Conservation (phyloP, 2,888 invertebrate species). For the Tipula confusa region DNA sequence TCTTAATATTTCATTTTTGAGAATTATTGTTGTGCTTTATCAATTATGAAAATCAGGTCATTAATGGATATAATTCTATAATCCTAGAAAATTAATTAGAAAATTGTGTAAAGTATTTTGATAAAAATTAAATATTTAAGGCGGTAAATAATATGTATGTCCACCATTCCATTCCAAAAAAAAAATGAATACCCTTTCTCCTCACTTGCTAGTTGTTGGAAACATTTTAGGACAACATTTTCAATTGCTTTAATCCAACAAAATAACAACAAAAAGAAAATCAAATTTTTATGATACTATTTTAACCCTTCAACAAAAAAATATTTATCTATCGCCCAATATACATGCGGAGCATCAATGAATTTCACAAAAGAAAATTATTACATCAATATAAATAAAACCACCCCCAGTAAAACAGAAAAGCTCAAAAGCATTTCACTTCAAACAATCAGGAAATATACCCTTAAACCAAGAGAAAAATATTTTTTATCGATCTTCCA, state of each 20-base stretch:
- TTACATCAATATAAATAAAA: background rate
- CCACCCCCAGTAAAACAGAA: background rate
- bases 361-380: background rate
- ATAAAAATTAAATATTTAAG: background rate
- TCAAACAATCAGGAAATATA: slow-evolving; percentile 12
- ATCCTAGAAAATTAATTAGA: background rate
- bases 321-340: background rate
- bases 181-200: too few species aligned
- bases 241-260: background rate
- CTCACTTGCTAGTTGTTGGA: too few species aligned
- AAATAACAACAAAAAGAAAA: background rate
- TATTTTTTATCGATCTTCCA: background rate
- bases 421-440: slow-evolving; percentile 14
- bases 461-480: slow-evolving; percentile 12
- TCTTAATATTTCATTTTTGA: slow-evolving; percentile 8
- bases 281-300: background rate
- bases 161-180: too few species aligned
- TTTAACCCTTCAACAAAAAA: background rate
- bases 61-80: background rate
- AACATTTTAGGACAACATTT: background rate
- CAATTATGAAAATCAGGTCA: slow-evolving; percentile 12
- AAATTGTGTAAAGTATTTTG: background rate
- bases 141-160: background rate
- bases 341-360: background rate
- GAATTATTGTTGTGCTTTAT: background rate